Base-by-base conservation (phyloP, 2,797 vertebrate species). In the Catharus ustulatus region DNA sequence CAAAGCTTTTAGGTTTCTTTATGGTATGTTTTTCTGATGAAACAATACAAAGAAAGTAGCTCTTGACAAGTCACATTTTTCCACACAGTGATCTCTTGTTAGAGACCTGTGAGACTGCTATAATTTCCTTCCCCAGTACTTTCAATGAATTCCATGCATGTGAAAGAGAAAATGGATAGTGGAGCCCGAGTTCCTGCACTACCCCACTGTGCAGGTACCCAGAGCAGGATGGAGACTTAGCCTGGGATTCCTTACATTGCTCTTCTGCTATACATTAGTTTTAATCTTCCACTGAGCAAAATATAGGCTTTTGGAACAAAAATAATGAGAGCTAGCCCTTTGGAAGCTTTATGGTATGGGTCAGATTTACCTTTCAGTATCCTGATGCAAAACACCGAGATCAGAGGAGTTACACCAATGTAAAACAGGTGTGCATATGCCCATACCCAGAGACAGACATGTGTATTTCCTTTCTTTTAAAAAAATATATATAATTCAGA, bases 91-190 rank as follows among this genome's bases (percentile, higher is more conserved):
- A 97, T 97, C 95, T 97, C 93, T 97, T 95, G 96, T 96, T 97
- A 84, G 94, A 96, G 97, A 97, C 96, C 96, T 97, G 81, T 71
- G 95, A 98, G 97, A 94, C 77, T 74, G 85, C 93, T 96, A 34
- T 97, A 97, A 98, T 98, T 98, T 98, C 94, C 95, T 97, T 95
- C 91, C 91, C 97, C 94, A 96, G 97, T 98, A 97, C 84, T 79
- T 96, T 88, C 97, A 98, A 97, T 97, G 97, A 98, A 97, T 97
- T 98, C 97, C 97, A 97, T 97, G 96, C 97, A 96, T 7, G 13
- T 93, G 93, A 86, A 95, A 93, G 84, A 89, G 93, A 96, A 96
- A 90, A 82, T 80, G 93, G 91, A 89, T 88, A 95, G 93, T 34
- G 89, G 89, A 96, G 95, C 87, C 90, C 21, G 73, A 91, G 96